Base-by-base conservation (phyloP, 2,797 vertebrate genomes). In the Parauchenoglanis punctatus region DNA sequence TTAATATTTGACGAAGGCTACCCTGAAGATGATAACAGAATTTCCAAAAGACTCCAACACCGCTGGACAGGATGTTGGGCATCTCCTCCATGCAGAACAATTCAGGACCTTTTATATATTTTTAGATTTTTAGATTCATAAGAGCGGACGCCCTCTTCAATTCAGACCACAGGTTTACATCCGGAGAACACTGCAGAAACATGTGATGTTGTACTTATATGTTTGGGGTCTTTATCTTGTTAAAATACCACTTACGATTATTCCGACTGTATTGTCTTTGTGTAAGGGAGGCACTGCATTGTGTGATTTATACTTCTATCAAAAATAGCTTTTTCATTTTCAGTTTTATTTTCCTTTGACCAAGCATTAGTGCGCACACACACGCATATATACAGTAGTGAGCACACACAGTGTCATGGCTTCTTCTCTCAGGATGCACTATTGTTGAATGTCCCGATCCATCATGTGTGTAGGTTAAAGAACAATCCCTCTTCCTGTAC, bases 371-470 rank as follows among this genome's bases (percentile, higher is more conserved):
- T 40, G 40, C 40, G 3, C 40, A 73, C 2, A 46, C 23, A 44
- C 40, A 73, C 70, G 46, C 23, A n/a, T 3, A 73, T 0, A 46
- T n/a, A 44, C 40, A 73, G 40, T 73, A 25, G 7, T 73, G 25
- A 44, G 3, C 70, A 75, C 23, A n/a, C 11, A 73, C 44, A 46
- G 13, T 15, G 1, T n/a, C 25, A 12, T 8, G 96, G 96, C 93
- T 90, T 92, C 93, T 85, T 91, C 91, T 95, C 90, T 95, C 96
- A 97, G 97, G 98, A 98, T 97, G 96, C 93, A 94, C 96, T 96
- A 98, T 98, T 98, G 98, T 98, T 98, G 96, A 97, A 95, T 95
- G 95, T 95, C 96, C 96, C 96, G 96, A 98, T 98, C 98, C 97
- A 98, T 98, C 94, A 96, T 96, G 93, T 90, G 94, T 56, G 91